Percentiles rank a stretch among this genome's conserved stretches.
phyloP scores from a whole-genome alignment of 2,888 invertebrate genomes.

The Chaetogeoica ovagalla region DNA sequence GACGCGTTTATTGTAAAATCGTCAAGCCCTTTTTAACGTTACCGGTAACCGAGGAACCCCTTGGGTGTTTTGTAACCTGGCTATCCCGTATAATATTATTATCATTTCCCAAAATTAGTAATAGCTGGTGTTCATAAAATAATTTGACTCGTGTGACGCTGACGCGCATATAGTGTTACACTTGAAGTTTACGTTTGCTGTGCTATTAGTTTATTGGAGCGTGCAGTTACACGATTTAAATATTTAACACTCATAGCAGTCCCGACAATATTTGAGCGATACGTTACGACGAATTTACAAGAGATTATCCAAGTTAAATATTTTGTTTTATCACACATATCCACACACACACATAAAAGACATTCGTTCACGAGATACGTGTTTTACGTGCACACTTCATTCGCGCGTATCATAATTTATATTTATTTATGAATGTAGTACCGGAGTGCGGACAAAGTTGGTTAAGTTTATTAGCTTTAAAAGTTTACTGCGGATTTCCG shows the following conservation, averaged over 20 bases:
- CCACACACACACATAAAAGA: no score
- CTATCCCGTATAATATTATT: not conserved
- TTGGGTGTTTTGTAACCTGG: no score
- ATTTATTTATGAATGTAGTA: not conserved
- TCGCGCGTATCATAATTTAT: not conserved
- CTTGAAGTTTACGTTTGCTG: no score
- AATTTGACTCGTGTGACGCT: not conserved
- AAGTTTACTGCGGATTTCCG: conserved; percentile 36
- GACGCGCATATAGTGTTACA: no score
- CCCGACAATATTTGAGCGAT: no score
- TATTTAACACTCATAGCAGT: no score
- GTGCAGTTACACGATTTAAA: no score
- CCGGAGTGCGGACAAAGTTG: conserved; percentile 23
- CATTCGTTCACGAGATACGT: no score
- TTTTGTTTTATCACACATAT: no score
- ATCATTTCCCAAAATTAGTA: not conserved
- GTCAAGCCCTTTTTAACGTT: conserved; percentile 2
- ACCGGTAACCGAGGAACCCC: not conserved
- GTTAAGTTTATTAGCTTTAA: conserved; percentile 18
- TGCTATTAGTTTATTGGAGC: no score
- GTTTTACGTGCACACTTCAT: not conserved
- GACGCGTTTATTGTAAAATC: not conserved
- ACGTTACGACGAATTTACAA: no score
- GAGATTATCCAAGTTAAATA: no score
- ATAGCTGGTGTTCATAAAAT: not conserved